These are phyloP conservation scores for Stenotaenia linearis DNA, from an alignment of 2,888 invertebrate genomes.

Conservation along the genomic window DNA sequence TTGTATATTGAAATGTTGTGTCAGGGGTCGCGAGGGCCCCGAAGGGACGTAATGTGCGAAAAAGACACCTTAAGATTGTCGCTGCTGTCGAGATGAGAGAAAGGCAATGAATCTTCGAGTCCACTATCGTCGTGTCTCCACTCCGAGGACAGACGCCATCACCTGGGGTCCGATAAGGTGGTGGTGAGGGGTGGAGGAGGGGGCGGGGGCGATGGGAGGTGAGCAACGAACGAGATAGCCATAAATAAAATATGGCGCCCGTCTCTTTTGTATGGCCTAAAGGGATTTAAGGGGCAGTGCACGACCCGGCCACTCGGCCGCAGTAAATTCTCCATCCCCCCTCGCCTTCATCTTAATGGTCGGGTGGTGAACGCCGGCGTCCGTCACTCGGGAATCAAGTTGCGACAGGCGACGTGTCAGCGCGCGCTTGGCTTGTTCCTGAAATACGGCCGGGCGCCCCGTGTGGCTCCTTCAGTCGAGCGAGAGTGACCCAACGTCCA, in stretches of 20 bases:
- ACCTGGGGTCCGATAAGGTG: conserved; percentile 14
- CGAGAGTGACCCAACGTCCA: conserved; percentile 10
- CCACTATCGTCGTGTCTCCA: not conserved
- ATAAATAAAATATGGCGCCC: conserved; percentile 19
- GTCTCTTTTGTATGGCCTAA: conserved; percentile 15
- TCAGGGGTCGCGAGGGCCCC: too few relatives aligned
- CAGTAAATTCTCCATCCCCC: conserved; percentile 13
- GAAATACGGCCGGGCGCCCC: conserved; percentile 19
- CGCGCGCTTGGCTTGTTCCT: conserved; percentile 15
- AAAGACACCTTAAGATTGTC: not conserved
- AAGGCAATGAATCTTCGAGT: not conserved
- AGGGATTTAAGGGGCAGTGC: conserved; percentile 14
- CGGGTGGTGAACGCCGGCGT: conserved; percentile 19
- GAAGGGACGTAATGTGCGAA: not conserved
- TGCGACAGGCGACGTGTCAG: conserved; percentile 19
- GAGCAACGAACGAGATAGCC: not conserved
- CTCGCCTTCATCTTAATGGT: conserved; percentile 7
- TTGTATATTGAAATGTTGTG: too few relatives aligned
- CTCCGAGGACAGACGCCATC: conserved; percentile 1
- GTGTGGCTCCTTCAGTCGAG: conserved; percentile 15
- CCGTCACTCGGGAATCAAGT: conserved; percentile 19
- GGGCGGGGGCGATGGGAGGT: not conserved
- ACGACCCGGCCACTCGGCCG: conserved; percentile 15
- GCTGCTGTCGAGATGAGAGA: not conserved
- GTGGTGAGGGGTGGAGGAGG: not conserved